These are phyloP conservation scores for Sycophila sp. DNA, from an alignment of 1,140 invertebrate species.

Conservation along the genomic window DNA sequence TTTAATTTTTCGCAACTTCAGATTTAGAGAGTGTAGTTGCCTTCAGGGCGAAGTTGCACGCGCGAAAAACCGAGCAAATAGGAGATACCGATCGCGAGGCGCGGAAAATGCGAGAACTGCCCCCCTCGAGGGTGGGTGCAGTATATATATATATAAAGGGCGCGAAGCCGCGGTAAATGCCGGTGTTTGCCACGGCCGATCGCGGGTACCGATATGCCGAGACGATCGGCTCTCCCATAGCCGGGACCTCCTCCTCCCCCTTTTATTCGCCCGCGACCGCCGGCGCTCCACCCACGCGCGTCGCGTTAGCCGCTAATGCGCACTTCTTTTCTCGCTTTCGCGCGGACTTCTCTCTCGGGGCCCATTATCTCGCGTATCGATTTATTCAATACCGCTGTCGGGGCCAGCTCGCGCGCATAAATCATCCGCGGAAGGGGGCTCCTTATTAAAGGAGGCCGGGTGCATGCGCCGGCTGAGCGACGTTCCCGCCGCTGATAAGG, in stretches of 20 bases:
- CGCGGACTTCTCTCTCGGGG: background rate
- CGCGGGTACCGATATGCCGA: too few species aligned
- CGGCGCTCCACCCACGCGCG: constrained; percentile 29
- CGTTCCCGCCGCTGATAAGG: constrained; percentile 21
- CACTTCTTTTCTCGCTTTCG: constrained; percentile 36
- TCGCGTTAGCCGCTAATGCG: constrained; percentile 28
- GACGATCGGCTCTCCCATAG: background rate
- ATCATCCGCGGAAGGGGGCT: constrained; percentile 20
- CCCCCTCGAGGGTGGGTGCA: too few species aligned
- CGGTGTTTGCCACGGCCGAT: background rate
- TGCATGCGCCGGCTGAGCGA: background rate
- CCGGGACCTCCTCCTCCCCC: background rate
- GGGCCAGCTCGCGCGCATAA: background rate
- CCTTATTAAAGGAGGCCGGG: constrained; percentile 28
- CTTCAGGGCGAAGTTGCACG: too few species aligned
- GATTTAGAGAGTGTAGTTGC: too few species aligned
- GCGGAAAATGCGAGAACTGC: background rate
- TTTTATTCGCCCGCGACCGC: constrained; percentile 4
- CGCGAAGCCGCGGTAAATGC: background rate
- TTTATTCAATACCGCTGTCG: constrained; percentile 29
- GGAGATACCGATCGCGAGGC: background rate
- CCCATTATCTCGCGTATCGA: constrained; percentile 28
- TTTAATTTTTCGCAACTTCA: too few species aligned
- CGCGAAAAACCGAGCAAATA: constrained; percentile 30
- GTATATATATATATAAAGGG: background rate